Percentiles rank a stretch among this genome's conserved stretches.
Conservation (phyloP, 2,888 invertebrate genomes). For the Labia minor region DNA sequence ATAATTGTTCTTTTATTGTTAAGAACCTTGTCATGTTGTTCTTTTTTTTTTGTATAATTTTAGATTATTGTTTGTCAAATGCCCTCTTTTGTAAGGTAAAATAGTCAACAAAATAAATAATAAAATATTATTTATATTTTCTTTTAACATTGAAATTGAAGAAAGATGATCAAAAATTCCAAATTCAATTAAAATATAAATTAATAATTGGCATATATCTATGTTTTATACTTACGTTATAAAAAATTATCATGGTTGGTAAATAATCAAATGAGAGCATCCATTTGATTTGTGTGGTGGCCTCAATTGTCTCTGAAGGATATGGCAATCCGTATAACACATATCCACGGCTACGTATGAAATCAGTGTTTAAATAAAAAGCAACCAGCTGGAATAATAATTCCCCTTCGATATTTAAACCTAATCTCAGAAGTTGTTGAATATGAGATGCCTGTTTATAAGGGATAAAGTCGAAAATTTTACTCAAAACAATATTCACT, state of each 20-base stretch:
- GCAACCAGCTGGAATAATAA: neutral
- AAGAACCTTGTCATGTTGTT: too few relatives aligned
- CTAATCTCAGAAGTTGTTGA: neutral
- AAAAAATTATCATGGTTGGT: neutral
- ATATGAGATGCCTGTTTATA: neutral
- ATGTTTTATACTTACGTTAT: neutral
- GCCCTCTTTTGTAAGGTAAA: too few relatives aligned
- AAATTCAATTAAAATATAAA: neutral
- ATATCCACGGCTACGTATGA: neutral
- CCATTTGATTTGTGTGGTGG: neutral
- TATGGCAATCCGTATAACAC: neutral
- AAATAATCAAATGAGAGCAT: neutral
- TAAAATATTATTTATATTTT: neutral
- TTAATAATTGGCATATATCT: too few relatives aligned
- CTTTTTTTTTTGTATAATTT: too few relatives aligned
- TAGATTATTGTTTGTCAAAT: too few relatives aligned
- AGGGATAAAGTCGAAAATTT: neutral
- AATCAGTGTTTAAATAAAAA: neutral
- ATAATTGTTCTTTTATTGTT: too few relatives aligned
- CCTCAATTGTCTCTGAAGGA: neutral
- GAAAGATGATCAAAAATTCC: neutral
- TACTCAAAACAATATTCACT: neutral
- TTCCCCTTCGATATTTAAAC: neutral
- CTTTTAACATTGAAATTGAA: neutral
- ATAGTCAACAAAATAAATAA: too few relatives aligned